Evolutionary conservation across 92 coral and sea anemone species (phyloP), one percentile per base, ranked within the genome.

Genomic region (Anthopleura xanthogrammica): DNA sequence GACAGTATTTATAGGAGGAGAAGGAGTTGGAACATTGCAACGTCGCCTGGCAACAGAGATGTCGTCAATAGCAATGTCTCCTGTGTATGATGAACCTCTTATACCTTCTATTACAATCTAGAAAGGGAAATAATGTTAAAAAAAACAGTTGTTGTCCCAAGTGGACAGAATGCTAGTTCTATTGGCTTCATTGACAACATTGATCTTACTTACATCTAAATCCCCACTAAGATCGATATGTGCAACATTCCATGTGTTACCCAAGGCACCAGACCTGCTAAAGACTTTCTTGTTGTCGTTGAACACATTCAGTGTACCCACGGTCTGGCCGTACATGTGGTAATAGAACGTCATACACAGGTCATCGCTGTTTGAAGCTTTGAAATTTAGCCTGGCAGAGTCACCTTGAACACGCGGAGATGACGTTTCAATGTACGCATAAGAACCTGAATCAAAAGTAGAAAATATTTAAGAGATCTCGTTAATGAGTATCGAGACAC

Each of bases 51-150:
- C 78, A 1, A 92, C 65, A 0, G 92, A 80, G 36, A 92, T 88
- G 87, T 86, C 90, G 75, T 92, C 95, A 78, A 92, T 84, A 20
- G 95, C 91, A 40, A 89, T 87, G 76, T 92, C 95, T 23, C 92
- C 90, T 73, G 72, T 20, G 42, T 74, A 86, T 0, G 90, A 86
- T 1, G 75, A 22, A 10, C 95, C 95, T 13, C 89, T 68, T 16
- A 92, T 72, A 20, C 92, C 95, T 68, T 92, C 95, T 41, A 92
- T 86, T 55, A 83, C 81, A 70, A 86, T 36, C 87, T 82, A 20
- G 50, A 72, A 41, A 4, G n/a, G 42, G 3, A n/a, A 16, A 72
- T 36, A 72, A 72, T n/a, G 4, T 7, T 29, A 43, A 72, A 72
- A 72, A 29, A 29, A 9, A 16, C 50, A 16, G 7, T n/a, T 14